Evolutionary conservation across 2,888 invertebrate genomes (phyloP).

Genomic region (Matsumyia berberina): DNA sequence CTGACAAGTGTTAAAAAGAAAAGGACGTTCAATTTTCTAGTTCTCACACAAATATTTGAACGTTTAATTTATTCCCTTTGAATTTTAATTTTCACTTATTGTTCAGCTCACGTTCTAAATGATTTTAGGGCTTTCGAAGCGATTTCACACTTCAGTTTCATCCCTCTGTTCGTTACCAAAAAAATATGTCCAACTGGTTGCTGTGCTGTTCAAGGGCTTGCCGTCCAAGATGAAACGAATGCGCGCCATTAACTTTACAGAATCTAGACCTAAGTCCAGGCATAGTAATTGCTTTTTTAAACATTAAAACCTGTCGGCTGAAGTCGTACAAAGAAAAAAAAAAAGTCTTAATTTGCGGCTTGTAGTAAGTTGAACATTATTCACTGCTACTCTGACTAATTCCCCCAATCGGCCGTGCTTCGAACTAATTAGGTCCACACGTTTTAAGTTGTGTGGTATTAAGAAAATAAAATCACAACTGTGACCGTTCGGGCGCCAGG

Average conservation of each 20-base stretch:
- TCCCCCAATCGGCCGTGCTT: background rate
- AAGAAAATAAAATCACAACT: constrained; percentile 6
- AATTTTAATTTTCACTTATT: constrained; percentile 10
- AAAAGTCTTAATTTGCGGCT: constrained; percentile 19
- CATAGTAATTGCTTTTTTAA: constrained; percentile 30
- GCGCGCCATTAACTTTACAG: constrained; percentile 17
- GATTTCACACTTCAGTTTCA: constrained; percentile 11
- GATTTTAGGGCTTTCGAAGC: background rate
- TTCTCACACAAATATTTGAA: background rate
- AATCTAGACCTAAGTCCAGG: background rate
- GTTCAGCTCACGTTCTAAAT: constrained; percentile 2
- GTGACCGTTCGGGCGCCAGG: constrained; percentile 34
- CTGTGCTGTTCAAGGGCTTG: constrained; percentile 25
- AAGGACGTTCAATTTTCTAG: no score
- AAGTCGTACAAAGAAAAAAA: background rate
- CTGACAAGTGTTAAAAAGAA: no score
- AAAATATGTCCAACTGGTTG: background rate
- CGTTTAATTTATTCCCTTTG: constrained; percentile 3
- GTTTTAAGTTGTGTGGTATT: constrained; percentile 8
- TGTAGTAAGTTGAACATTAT: background rate
- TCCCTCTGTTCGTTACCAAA: constrained; percentile 16
- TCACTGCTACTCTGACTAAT: background rate
- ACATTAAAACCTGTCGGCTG: constrained; percentile 36
- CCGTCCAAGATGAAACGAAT: constrained; percentile 15
- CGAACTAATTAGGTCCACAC: constrained; percentile 14